These are phyloP conservation scores for Lonchura striata DNA, from an alignment of 2,113 vertebrate genomes.

Conservation along the genomic window DNA sequence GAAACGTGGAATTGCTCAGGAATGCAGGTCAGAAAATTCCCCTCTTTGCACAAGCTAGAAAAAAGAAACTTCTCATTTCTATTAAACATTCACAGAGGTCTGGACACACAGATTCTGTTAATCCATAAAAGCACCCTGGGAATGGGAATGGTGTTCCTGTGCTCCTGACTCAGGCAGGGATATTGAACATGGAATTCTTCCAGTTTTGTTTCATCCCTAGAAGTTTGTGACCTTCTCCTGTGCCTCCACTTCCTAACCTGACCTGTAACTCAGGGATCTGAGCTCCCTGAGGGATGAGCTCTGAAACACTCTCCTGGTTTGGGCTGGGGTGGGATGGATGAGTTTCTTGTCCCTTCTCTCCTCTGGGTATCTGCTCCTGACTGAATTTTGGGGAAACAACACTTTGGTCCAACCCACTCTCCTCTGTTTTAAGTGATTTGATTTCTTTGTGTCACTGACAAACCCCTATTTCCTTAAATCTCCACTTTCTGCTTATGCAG, in stretches of 20 bases:
- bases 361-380: neutral
- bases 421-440: neutral
- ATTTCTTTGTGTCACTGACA: neutral
- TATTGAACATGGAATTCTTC: fast-evolving
- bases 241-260: neutral
- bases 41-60: neutral
- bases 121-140: neutral
- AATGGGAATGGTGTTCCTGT: neutral
- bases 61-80: neutral
- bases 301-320: neutral
- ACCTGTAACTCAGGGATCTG: neutral
- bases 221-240: neutral
- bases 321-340: neutral
- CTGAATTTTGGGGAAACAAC: neutral
- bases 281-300: neutral
- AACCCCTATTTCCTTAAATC: neutral
- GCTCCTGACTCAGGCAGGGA: neutral
- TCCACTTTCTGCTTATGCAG: neutral
- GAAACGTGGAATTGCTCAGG: fast-evolving
- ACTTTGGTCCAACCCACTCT: neutral
- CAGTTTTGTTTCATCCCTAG: neutral
- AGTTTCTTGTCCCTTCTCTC: neutral
- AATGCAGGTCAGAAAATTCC: neutral
- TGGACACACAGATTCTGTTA: neutral
- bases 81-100: neutral